Evolutionary conservation across 2,797 vertebrate genomes (phyloP), one percentile per base, ranked within the genome.

Genomic region (Acipenser oxyrinchus): DNA sequence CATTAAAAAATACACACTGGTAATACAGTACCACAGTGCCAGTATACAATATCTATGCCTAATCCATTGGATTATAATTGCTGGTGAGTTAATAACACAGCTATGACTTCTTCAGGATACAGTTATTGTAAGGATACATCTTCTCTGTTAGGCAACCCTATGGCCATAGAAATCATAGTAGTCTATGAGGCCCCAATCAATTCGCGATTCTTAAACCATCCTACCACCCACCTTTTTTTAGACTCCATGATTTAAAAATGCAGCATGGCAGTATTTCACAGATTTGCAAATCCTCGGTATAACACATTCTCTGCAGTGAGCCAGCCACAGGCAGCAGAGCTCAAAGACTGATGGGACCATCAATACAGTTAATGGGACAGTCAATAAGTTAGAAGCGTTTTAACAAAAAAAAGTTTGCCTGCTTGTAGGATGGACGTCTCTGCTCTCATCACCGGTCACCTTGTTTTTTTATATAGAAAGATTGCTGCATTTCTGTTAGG

Each of bases 301-400:
- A 70, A 66, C 13, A 66, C 52, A 37, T 12, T 62, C 76, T 82
- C 55, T 59, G 72, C 61, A 60, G 68, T 58, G 55, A 11, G 55
- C 12, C 11, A 10, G 76, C 69, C 70, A 70, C 70, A 72, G 73
- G 50, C 51, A 64, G 52, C 70, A 74, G 74, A 70, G 78, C 71
- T 70, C 59, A 37, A 37, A 72, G 63, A 68, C 61, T 61, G 51
- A 8, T 23, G 63, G 63, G 61, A 15, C 69, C 69, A 79, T 85
- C 73, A 77, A 78, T 83, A 75, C 70, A 71, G 49, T 77, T 81
- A 81, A 82, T 71, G 67, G 49, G 66, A 53, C 74, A 79, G 76
- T 73, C 75, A 74, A 70, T 50, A 71, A 62, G 59, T 69, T 53
- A 51, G 18, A 37, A 60, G 69, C 70, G 67, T 69, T 72, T 71